Conservation (phyloP, 53 echinoderm and acorn worm species). For the Arbacia lixula region DNA sequence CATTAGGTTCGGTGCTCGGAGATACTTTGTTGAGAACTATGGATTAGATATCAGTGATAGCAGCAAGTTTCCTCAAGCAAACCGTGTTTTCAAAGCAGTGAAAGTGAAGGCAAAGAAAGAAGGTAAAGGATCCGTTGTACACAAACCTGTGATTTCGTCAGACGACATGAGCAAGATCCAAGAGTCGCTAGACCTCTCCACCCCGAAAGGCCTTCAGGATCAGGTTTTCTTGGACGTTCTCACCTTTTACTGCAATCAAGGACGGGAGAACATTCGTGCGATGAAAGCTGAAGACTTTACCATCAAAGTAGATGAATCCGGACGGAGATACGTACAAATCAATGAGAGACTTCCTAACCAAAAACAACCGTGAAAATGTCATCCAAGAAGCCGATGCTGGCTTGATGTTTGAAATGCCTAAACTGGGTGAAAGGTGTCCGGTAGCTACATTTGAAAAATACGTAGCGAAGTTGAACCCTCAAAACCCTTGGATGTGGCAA, state of each 20-base stretch:
- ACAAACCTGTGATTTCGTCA: constrained; percentile 54
- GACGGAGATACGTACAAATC: constrained; percentile 45
- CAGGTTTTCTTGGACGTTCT: constrained; percentile 65
- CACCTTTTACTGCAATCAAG: constrained; percentile 62
- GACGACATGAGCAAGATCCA: constrained; percentile 68
- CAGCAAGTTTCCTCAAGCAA: constrained; percentile 17
- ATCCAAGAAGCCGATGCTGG: constrained; percentile 52
- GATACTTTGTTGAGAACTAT: constrained; percentile 9
- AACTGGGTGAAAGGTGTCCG: constrained; percentile 42
- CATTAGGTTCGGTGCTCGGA: constrained; percentile 6
- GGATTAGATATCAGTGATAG: constrained; percentile 6
- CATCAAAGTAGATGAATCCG: constrained; percentile 32
- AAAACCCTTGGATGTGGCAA: constrained; percentile 53
- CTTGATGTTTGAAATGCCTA: constrained; percentile 60
- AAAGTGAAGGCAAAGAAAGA: constrained; percentile 50
- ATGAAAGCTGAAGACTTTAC: constrained; percentile 56
- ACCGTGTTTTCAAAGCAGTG: constrained; percentile 42
- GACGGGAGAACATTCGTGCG: constrained; percentile 53
- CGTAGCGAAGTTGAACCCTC: constrained; percentile 53
- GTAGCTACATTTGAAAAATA: constrained; percentile 48
- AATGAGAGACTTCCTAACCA: constrained; percentile 50
- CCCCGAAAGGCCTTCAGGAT: constrained; percentile 58
- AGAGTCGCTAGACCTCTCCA: constrained; percentile 29
- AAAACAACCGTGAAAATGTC: constrained; percentile 60
- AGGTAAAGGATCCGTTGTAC: constrained; percentile 52